Percentiles rank a stretch among this genome's conserved stretches.
Conservation (phyloP, 2,888 invertebrate genomes). For the Apeira syringaria region DNA sequence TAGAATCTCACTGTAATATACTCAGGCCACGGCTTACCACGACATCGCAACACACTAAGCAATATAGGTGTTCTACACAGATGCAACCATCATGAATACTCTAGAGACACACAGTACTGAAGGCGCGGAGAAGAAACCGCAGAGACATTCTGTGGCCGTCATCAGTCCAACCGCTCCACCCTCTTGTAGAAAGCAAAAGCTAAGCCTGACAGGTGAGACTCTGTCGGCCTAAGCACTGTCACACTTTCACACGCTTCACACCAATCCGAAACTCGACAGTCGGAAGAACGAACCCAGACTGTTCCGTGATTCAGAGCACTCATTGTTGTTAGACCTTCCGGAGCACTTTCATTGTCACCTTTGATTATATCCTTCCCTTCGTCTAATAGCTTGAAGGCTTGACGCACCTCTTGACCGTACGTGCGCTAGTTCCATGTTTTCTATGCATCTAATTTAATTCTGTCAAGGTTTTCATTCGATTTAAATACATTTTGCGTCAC, state of each 20-base stretch:
- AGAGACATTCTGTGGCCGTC: constrained; percentile 85
- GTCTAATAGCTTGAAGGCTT: constrained; percentile 22
- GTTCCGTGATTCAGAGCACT: constrained; percentile 28
- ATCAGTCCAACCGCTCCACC: constrained; percentile 85
- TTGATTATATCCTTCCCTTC: constrained; percentile 17
- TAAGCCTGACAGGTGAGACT: constrained; percentile 86
- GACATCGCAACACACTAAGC: constrained; percentile 57
- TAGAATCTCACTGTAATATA: too few species aligned
- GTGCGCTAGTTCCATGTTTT: constrained; percentile 7
- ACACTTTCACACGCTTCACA: constrained; percentile 31
- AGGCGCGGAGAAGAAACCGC: constrained; percentile 53
- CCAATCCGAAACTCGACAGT: constrained; percentile 32
- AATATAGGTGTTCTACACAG: constrained; percentile 73
- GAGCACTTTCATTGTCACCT: constrained; percentile 31
- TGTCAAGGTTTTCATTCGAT: constrained; percentile 16
- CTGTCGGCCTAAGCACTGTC: constrained; percentile 51
- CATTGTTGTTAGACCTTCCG: constrained; percentile 32
- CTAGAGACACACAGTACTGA: constrained; percentile 61
- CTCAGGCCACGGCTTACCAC: constrained; percentile 9
- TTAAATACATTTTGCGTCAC: constrained; percentile 2
- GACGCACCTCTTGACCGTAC: constrained; percentile 9
- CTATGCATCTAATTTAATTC: constrained; percentile 16
- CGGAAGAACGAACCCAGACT: constrained; percentile 23
- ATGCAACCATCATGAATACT: constrained; percentile 65
- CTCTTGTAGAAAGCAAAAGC: constrained; percentile 86